Base-by-base conservation (phyloP, 1,140 invertebrate species). In the Phocides pigmalion region DNA sequence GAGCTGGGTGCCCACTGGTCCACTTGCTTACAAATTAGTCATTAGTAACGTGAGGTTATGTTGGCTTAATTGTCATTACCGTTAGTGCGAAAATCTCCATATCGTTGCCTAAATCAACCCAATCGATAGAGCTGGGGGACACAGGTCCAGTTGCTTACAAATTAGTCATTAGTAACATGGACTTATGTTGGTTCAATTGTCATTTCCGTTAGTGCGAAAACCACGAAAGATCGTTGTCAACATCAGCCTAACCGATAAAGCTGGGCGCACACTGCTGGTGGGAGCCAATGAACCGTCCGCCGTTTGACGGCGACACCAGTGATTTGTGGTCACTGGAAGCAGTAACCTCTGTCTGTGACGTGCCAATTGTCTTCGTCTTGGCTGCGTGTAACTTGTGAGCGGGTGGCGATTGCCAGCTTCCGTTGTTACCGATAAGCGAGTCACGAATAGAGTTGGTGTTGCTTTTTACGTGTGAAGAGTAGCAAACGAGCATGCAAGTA, bases 361-460 rank as follows among this genome's bases (percentile, higher is more conserved):
- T 74, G 80, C 77, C 75, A 80, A 82, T 82, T 82, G 80, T 82
- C 80, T 82, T 70, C 80, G 75, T 70, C 80, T 82, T 82, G 44
- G 62, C 28, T 8, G 14, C 25, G 41, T 17, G 19, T 39, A 62
- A 74, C 63, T 8, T 14, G 62, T 6, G 22, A 32, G 54, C 14
- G 54, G 15, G 6, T 1, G 58, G 69, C 66, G 65, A 20, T n/a
- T n/a, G n/a, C n/a, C n/a, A n/a, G n/a, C n/a, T n/a, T n/a, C n/a
- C n/a, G n/a, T n/a, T n/a, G n/a, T n/a, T n/a, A n/a, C n/a, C n/a
- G n/a, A n/a, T n/a, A n/a, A n/a, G n/a, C n/a, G n/a, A n/a, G n/a
- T n/a, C n/a, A n/a, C n/a, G n/a, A n/a, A n/a, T n/a, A n/a, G n/a
- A n/a, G n/a, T n/a, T n/a, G n/a, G n/a, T n/a, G n/a, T n/a, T n/a